Percentiles rank a stretch among this genome's conserved stretches.
These are phyloP conservation scores for Cricetomys ansorgei DNA, from an alignment of 2,113 vertebrate genomes.

Conservation along the genomic window DNA sequence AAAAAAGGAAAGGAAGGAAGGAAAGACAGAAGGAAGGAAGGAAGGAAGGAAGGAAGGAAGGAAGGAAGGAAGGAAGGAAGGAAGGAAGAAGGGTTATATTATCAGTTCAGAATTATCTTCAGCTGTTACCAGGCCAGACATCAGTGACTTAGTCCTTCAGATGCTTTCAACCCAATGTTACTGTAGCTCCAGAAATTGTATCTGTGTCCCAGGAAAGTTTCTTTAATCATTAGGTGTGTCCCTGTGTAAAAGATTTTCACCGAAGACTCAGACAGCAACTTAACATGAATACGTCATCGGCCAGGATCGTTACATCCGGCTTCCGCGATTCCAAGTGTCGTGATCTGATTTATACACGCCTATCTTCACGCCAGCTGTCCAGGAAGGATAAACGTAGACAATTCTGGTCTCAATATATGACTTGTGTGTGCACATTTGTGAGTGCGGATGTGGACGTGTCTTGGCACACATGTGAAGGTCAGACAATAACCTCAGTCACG, in stretches of 20 bases:
- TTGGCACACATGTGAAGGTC: no score
- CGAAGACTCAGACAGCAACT: neutral
- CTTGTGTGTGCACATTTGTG: neutral
- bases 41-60: neutral
- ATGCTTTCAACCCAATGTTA: neutral
- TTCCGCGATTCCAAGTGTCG: neutral
- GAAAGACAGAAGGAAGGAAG: neutral
- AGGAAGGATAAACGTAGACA: neutral
- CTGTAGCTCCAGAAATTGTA: neutral
- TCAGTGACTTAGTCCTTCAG: neutral
- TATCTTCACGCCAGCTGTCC: neutral
- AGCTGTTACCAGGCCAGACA: neutral
- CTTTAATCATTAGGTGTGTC: neutral
- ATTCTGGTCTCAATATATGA: no score
- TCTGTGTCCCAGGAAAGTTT: neutral
- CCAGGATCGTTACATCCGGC: neutral
- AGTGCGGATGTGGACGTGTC: no score
- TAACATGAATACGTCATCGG: neutral
- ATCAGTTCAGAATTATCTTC: slow-evolving; percentile 20
- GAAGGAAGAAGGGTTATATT: neutral
- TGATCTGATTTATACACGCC: neutral
- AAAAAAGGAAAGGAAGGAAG: neutral
- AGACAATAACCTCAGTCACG: neutral
- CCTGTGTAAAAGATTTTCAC: slow-evolving; percentile 29
- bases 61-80: no score